Evolutionary conservation across 2,113 vertebrate species (phyloP), one percentile per base, ranked within the genome.

Genomic region (Asarcornis scutulata): DNA sequence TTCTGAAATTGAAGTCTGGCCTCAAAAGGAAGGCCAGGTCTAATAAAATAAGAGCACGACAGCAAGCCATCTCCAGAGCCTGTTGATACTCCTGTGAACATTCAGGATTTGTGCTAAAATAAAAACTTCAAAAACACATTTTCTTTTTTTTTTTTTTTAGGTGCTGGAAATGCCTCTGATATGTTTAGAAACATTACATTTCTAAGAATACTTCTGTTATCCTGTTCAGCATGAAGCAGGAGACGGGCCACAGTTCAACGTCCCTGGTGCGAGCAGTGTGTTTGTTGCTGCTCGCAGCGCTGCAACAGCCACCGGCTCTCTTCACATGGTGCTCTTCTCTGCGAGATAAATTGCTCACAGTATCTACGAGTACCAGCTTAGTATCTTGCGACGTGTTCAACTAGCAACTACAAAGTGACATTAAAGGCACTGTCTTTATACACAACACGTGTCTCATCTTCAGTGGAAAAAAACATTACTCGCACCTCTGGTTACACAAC

Each of bases 1-100:
- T 96, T 96, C 96, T 86, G 87, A 97, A 98, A 97, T 95, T 96
- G 89, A 97, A 98, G 79, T 91, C 94, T 96, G 96, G 97, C 96
- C 96, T 97, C 96, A 97, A 96, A 97, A 96, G 81, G 97, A 96
- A 97, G 90, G 82, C 88, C 71, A 77, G 66, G 91, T 96, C 97
- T 96, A 92, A 83, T 86, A 89, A 91, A 91, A 67, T 77, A 96
- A 96, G 77, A 92, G 59, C 73, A 89, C 75, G 84, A 73, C 0
- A 1, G 53, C 31, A 76, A 83, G 59, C 60, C 64, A 75, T 73
- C 77, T 88, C 68, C 59, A 53, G 36, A 38, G 84, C 73, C 84
- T 86, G 38, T 5, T 31, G 76, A 86, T 46, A 82, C 60, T 88
- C 77, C 67, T 50, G 31, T 31, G 60, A 94, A 83, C 67, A 89